Evolutionary conservation across 2,797 vertebrate genomes (phyloP).

Genomic region (Falco rusticolus): DNA sequence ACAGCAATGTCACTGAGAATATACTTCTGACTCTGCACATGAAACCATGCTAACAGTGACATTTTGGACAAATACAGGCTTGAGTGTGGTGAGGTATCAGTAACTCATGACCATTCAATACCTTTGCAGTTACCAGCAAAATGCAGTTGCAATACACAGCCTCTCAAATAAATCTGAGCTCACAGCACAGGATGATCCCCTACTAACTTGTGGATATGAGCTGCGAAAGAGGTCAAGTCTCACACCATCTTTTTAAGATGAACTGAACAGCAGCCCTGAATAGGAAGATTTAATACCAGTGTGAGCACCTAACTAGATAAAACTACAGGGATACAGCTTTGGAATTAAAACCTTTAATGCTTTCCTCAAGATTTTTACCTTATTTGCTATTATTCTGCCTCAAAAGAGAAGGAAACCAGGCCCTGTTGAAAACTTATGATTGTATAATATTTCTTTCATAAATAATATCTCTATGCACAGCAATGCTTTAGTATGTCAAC

Average conservation of each 20-base stretch:
- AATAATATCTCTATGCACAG: background rate
- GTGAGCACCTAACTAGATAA: background rate
- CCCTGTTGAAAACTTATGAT: conserved; percentile 12
- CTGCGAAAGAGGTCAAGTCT: background rate
- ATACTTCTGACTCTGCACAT: background rate
- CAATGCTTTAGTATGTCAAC: conserved; percentile 11
- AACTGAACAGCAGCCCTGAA: conserved; percentile 6
- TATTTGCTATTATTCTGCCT: conserved; percentile 17
- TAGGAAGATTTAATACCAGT: background rate
- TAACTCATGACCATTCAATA: background rate
- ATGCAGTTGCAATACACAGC: background rate
- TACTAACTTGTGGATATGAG: background rate
- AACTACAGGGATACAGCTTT: background rate
- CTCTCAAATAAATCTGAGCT: background rate
- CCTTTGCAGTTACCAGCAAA: background rate
- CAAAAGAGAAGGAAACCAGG: background rate
- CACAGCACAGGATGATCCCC: background rate
- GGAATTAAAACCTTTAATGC: background rate
- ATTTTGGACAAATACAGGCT: background rate
- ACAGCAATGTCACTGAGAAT: background rate
- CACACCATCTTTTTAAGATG: background rate
- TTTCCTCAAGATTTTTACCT: conserved; percentile 10
- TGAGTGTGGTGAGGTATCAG: background rate
- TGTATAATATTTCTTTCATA: conserved; percentile 41
- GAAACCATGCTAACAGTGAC: background rate